A percentile compares a stretch with the other conserved stretches of the same genome.
Evolutionary conservation across 1,140 invertebrate genomes (phyloP).

Genomic region (Neomicropteryx cornuta): DNA sequence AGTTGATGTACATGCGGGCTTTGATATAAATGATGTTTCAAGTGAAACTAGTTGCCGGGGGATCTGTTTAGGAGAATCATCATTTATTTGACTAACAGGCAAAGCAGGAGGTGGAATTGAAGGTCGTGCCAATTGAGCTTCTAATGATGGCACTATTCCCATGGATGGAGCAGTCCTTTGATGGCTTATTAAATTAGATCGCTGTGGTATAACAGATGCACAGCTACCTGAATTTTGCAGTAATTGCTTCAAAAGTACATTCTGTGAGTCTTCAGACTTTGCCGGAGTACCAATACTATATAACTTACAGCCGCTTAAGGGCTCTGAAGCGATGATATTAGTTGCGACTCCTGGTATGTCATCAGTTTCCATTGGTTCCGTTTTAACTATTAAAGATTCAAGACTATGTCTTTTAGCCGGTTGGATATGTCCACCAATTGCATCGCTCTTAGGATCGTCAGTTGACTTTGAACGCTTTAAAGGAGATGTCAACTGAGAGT

Average conservation of each 20-base stretch:
- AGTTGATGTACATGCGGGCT: conserved; percentile 16
- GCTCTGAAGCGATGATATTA: not conserved
- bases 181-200: conserved; percentile 29
- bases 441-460: conserved; percentile 39
- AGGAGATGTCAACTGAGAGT: conserved; percentile 44
- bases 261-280: conserved; percentile 69
- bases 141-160: conserved; percentile 57
- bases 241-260: conserved; percentile 81
- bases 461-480: conserved; percentile 39
- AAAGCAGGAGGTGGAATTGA: conserved; percentile 48
- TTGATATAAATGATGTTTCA: conserved; percentile 27
- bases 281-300: conserved; percentile 16
- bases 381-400: conserved; percentile 39
- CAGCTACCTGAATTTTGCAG: conserved; percentile 68
- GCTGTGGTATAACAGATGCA: conserved; percentile 35
- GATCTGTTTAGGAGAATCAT: conserved; percentile 36
- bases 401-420: conserved; percentile 36
- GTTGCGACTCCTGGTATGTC: conserved; percentile 18
- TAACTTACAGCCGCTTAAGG: conserved; percentile 20
- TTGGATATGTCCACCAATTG: conserved; percentile 34
- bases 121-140: conserved; percentile 60
- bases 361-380: conserved; percentile 36
- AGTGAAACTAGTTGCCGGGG: conserved; percentile 22
- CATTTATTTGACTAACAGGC: conserved; percentile 34
- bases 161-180: conserved; percentile 47